These are phyloP conservation scores for Umimayanthus kanabou DNA, from an alignment of 92 coral and sea anemone species.

Conservation along the genomic window DNA sequence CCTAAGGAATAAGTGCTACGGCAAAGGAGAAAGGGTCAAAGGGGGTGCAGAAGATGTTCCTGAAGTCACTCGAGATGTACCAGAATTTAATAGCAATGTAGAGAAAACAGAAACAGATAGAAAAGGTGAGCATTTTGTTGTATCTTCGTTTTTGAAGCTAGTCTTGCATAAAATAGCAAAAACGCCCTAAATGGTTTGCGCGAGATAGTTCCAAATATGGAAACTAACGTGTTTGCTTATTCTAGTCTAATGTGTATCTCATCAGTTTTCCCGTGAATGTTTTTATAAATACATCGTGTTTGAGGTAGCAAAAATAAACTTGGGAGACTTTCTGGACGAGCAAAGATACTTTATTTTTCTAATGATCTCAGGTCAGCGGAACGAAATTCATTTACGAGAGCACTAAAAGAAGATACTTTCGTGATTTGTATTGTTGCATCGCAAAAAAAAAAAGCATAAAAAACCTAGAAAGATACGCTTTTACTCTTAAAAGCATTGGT, in stretches of 20 bases:
- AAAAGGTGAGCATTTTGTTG: slow-evolving; percentile 19
- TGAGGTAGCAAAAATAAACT: background rate
- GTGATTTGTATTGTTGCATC: background rate
- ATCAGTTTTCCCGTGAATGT: background rate
- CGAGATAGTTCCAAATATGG: background rate
- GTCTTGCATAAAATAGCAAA: background rate
- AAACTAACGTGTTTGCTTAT: background rate
- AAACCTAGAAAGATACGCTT: background rate
- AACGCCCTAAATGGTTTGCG: background rate
- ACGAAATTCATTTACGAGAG: background rate
- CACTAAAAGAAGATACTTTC: background rate
- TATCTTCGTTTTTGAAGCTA: background rate
- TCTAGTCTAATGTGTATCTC: slow-evolving; percentile 8
- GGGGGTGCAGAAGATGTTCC: background rate
- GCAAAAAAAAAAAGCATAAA: background rate
- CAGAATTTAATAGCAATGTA: background rate
- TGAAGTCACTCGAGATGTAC: background rate
- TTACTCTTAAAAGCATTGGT: background rate
- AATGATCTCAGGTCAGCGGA: slow-evolving; percentile 40
- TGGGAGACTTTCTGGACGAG: background rate
- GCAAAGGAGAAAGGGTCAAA: slow-evolving; percentile 29
- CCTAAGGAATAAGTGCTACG: slow-evolving; percentile 60
- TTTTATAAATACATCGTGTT: background rate
- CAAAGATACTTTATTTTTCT: background rate
- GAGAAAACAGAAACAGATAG: background rate